A percentile compares a stretch with the other conserved stretches of the same genome.
phyloP scores from a whole-genome alignment of 1,140 invertebrate species.

The Aphelenchoides avenae region DNA sequence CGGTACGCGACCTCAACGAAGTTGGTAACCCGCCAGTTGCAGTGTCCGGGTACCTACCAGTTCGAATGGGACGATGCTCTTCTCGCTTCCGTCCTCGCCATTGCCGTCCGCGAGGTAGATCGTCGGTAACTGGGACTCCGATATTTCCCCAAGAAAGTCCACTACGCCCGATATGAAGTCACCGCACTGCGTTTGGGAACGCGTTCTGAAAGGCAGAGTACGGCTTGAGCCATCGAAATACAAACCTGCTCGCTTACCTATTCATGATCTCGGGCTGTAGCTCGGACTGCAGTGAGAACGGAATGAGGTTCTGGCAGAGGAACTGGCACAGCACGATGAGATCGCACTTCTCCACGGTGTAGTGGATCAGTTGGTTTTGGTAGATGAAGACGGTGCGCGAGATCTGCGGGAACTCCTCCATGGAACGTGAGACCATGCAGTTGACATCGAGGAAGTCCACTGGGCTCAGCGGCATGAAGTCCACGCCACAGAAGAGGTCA shows the following conservation, averaged over 20 bases:
- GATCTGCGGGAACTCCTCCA: conserved; percentile 32
- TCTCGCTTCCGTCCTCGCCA: background rate
- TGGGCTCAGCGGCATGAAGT: conserved; percentile 23
- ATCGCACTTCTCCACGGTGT: conserved; percentile 20
- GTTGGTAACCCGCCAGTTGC: no score
- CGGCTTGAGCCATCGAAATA: background rate
- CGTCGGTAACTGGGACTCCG: conserved; percentile 21
- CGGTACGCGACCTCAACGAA: conserved; percentile 30
- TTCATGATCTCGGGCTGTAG: conserved; percentile 12
- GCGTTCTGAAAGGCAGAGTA: background rate
- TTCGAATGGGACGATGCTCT: conserved; percentile 7
- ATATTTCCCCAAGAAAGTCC: conserved; percentile 33
- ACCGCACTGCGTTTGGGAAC: conserved; percentile 12
- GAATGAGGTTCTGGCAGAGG: conserved; percentile 25
- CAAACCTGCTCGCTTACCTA: conserved; percentile 3
- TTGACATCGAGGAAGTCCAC: conserved; percentile 33
- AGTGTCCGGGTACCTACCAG: conserved; percentile 13
- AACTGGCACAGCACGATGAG: conserved; percentile 28
- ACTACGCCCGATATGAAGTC: conserved; percentile 25
- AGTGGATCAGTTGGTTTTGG: conserved; percentile 34
- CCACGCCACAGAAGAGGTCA: conserved; percentile 32
- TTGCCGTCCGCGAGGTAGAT: conserved; percentile 9
- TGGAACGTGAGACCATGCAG: conserved; percentile 29
- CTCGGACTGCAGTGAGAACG: conserved; percentile 29
- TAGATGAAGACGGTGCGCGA: conserved; percentile 28